Conservation (phyloP, 2,888 invertebrate species). For the Muschampia staudingeri region DNA sequence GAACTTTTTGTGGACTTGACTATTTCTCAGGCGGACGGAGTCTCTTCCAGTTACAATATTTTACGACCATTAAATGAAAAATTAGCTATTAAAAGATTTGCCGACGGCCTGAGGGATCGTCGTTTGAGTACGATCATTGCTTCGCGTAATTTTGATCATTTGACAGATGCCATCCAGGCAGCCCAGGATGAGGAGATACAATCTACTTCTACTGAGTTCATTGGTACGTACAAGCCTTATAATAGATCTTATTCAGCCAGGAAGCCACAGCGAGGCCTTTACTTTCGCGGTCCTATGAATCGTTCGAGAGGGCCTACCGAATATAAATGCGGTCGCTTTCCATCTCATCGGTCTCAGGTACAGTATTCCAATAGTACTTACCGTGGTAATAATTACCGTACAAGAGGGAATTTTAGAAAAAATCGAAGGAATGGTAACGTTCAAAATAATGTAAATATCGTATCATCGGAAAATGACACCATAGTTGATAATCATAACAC, state of each 20-base stretch:
- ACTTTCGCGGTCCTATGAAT: neutral
- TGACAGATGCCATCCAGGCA: constrained; percentile 52
- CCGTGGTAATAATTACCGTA: neutral
- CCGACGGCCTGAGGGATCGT: constrained; percentile 50
- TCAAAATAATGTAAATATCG: constrained; percentile 4
- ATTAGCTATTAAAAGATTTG: constrained; percentile 53
- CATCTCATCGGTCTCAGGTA: neutral
- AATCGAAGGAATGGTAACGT: neutral
- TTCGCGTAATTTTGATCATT: constrained; percentile 39
- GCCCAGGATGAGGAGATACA: constrained; percentile 47
- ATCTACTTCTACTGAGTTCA: neutral
- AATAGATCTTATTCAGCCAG: neutral
- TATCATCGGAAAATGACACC: constrained; percentile 13
- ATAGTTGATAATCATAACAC: neutral
- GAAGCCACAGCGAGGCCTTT: neutral
- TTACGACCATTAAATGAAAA: constrained; percentile 52
- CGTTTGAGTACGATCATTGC: constrained; percentile 52
- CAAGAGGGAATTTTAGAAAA: neutral
- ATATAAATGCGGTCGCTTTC: neutral
- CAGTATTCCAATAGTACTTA: neutral
- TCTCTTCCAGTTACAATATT: constrained; percentile 2
- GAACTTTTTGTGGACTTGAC: constrained; percentile 21
- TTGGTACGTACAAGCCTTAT: constrained; percentile 6
- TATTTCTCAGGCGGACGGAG: constrained; percentile 21
- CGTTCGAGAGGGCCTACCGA: neutral